phyloP scores from a whole-genome alignment of 2,797 vertebrate genomes.

The Xenops minutus region DNA sequence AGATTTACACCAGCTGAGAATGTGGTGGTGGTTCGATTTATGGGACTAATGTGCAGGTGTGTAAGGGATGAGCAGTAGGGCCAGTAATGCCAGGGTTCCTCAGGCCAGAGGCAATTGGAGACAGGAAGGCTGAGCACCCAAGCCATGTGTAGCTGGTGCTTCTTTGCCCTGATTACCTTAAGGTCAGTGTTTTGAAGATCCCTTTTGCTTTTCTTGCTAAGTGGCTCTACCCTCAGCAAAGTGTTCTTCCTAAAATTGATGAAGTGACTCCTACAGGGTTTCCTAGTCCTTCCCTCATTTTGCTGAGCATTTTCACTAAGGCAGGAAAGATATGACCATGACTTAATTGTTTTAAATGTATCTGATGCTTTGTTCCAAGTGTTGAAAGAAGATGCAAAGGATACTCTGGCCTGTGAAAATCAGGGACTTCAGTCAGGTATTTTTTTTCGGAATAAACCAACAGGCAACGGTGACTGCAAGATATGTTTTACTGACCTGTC shows the following conservation, averaged over 20 bases:
- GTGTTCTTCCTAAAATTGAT: not conserved
- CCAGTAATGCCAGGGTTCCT: not conserved
- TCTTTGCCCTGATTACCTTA: not conserved
- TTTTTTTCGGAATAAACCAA: not conserved
- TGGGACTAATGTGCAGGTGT: not conserved
- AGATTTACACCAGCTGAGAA: not conserved
- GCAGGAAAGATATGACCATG: not conserved
- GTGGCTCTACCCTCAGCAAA: not conserved
- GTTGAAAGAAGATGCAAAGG: not conserved
- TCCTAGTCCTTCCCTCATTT: not conserved
- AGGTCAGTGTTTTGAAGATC: not conserved
- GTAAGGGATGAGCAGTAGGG: not conserved
- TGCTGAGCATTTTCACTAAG: not conserved
- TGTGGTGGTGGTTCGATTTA: not conserved
- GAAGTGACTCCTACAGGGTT: not conserved
- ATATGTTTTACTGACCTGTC: not conserved
- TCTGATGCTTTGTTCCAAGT: not conserved
- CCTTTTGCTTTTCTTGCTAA: not conserved
- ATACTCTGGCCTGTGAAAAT: not conserved
- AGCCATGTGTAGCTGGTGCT: not conserved
- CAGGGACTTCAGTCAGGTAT: not conserved
- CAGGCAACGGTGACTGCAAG: not conserved
- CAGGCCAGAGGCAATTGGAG: not conserved
- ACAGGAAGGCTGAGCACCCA: not conserved
- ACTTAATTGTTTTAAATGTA: not conserved